Evolutionary conservation across 2,797 vertebrate genomes (phyloP).

Genomic region (Pygocentrus nattereri): DNA sequence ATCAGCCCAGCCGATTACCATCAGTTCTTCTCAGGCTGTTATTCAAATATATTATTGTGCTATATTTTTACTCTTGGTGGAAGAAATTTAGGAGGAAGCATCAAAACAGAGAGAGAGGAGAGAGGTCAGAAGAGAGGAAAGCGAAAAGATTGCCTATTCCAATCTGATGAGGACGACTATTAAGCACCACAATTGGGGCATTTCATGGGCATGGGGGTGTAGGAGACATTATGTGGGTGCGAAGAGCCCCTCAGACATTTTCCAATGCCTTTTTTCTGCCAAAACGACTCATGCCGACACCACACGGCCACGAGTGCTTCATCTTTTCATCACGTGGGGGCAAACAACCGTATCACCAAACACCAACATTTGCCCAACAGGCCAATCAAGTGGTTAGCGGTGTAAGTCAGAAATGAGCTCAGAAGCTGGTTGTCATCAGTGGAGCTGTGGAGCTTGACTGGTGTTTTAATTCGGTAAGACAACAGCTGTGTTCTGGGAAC

Average conservation of each 20-base stretch:
- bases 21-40: not conserved
- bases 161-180: not conserved
- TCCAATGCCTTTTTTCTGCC: not conserved
- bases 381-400: not conserved
- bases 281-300: not conserved
- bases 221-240: not conserved
- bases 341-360: not conserved
- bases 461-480: slow-evolving; percentile 10
- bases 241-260: slow-evolving; percentile 18
- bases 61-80: not conserved
- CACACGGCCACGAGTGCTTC: not conserved
- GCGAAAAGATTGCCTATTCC: slow-evolving; percentile 1
- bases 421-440: not conserved
- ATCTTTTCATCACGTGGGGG: not conserved
- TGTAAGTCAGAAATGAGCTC: not conserved
- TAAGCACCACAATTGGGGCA: not conserved
- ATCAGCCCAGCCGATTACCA: not conserved
- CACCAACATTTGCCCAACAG: not conserved
- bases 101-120: not conserved
- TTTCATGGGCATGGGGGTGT: not conserved
- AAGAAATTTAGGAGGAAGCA: not conserved
- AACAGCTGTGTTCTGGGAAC: slow-evolving; percentile 22
- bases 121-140: not conserved
- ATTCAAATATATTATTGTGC: not conserved
- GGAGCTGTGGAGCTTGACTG: not conserved